Percentiles rank a stretch among this genome's conserved stretches.
Conservation (phyloP, 2,797 vertebrate species). For the Chrosomus eos region DNA sequence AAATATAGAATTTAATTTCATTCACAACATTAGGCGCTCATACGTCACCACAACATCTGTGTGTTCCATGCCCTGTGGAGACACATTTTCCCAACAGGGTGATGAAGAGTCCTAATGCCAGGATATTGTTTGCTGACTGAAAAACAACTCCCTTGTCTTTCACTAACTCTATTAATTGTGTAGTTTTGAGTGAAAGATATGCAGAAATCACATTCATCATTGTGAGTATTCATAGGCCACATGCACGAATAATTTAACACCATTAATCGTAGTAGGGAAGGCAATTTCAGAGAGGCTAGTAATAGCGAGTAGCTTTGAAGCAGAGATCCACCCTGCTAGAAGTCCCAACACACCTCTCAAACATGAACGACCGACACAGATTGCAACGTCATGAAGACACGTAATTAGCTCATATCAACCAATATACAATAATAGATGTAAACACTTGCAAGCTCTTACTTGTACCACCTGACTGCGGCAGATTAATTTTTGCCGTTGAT, state of each 20-base stretch:
- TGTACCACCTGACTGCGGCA: background rate
- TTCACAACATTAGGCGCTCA: background rate
- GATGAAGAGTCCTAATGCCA: constrained; percentile 2
- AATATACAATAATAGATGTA: background rate
- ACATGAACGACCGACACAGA: too few relatives aligned
- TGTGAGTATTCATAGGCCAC: background rate
- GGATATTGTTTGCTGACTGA: background rate
- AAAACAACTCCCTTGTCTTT: background rate
- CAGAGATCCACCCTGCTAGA: background rate
- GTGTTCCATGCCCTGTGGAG: constrained; percentile 1
- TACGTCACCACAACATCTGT: constrained; percentile 14
- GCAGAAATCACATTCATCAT: background rate
- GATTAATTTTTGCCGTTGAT: too few relatives aligned
- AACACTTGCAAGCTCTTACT: too few relatives aligned
- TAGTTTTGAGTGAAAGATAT: background rate
- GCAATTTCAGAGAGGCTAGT: too few relatives aligned
- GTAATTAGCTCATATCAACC: background rate
- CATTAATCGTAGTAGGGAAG: too few relatives aligned
- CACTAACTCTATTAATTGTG: background rate
- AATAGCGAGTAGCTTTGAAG: background rate
- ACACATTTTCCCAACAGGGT: background rate
- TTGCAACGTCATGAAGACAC: too few relatives aligned
- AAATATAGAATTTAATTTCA: constrained; percentile 1
- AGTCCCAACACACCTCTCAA: background rate
- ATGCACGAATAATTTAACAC: background rate